phyloP scores from a whole-genome alignment of 2,888 invertebrate genomes.

The Pseudolycoriella hygida region DNA sequence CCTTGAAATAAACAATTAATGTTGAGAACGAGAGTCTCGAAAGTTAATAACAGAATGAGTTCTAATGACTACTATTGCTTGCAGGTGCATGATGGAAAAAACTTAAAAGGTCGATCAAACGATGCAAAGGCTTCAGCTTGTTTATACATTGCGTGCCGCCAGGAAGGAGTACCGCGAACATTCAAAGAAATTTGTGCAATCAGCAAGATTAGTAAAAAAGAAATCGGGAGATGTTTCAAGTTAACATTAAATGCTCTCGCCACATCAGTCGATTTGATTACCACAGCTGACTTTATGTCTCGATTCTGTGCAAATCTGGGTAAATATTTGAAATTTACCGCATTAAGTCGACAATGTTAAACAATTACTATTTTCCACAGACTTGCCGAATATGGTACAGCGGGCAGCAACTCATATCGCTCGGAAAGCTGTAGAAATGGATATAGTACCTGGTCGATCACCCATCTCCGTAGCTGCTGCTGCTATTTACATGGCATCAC shows the following conservation, averaged over 20 bases:
- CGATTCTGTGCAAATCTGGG: constrained; percentile 92
- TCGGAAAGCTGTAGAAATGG: constrained; percentile 86
- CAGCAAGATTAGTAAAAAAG: constrained; percentile 96
- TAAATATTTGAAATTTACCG: constrained; percentile 10
- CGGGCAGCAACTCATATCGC: constrained; percentile 94
- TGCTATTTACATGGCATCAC: constrained; percentile 99
- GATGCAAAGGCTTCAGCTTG: constrained; percentile 98
- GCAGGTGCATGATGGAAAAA: constrained; percentile 77
- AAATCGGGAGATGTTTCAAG: constrained; percentile 97
- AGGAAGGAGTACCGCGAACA: constrained; percentile 95
- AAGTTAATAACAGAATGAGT: too few relatives aligned
- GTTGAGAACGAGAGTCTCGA: too few relatives aligned
- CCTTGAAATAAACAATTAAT: too few relatives aligned
- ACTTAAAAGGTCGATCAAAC: constrained; percentile 86
- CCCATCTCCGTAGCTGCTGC: constrained; percentile 98
- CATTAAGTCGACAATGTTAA: background rate
- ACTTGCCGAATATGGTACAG: constrained; percentile 70
- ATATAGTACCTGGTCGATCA: constrained; percentile 93
- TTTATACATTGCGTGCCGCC: constrained; percentile 94
- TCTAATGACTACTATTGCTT: too few relatives aligned
- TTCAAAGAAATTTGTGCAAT: constrained; percentile 99
- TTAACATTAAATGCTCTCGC: constrained; percentile 88
- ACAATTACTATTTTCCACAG: constrained; percentile 13
- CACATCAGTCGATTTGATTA: constrained; percentile 93
- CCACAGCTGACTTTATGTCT: constrained; percentile 98